Conservation (phyloP, 2,888 invertebrate genomes). For the Drosophila austrosaltans region DNA sequence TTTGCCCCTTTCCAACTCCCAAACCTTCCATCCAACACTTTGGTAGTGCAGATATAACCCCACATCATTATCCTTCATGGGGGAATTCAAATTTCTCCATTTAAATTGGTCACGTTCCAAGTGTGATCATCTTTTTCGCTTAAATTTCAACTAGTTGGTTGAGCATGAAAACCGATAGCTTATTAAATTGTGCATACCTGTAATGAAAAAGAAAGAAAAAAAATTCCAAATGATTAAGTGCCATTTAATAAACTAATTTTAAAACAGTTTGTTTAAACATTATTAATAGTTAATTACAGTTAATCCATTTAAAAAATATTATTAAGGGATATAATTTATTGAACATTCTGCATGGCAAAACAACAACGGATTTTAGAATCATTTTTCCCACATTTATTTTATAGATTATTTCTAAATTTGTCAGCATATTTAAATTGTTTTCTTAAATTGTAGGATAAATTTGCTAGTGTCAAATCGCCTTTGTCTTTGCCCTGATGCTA, state of each 20-base stretch:
- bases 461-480: background rate
- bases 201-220: background rate
- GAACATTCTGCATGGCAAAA: too few relatives aligned
- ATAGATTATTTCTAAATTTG: background rate
- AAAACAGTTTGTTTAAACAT: too few relatives aligned
- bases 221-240: too few relatives aligned
- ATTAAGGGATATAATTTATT: background rate
- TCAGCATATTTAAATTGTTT: background rate
- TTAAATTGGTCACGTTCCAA: slow-evolving; percentile 1
- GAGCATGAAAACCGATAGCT: background rate
- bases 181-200: background rate
- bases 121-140: background rate
- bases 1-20: slow-evolving; percentile 26
- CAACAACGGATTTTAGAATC: too few relatives aligned
- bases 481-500: slow-evolving; percentile 28
- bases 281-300: too few relatives aligned
- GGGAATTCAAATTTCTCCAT: slow-evolving; percentile 9
- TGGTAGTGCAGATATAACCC: background rate
- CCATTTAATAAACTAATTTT: too few relatives aligned
- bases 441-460: background rate
- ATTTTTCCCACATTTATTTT: background rate
- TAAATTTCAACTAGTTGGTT: background rate
- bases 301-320: too few relatives aligned
- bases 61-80: slow-evolving; percentile 22
- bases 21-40: slow-evolving; percentile 4